phyloP scores from a whole-genome alignment of 2,797 vertebrate species.

The Lepus oiostolus region DNA sequence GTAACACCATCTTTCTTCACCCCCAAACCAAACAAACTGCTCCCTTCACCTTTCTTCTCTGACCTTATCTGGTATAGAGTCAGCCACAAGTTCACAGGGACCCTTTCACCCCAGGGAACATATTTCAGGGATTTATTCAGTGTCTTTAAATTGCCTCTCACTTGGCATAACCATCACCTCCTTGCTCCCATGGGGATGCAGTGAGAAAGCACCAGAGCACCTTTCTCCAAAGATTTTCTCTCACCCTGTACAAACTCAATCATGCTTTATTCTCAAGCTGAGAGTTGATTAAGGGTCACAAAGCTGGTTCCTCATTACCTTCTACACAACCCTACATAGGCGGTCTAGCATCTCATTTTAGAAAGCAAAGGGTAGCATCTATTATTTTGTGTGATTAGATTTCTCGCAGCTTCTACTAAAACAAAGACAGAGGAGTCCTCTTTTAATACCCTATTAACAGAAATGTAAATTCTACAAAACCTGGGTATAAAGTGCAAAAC shows the following conservation, averaged over 20 bases:
- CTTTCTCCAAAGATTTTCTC: constrained; percentile 54
- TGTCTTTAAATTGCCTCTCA: constrained; percentile 1
- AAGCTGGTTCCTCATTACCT: not conserved
- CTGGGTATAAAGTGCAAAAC: constrained; percentile 50
- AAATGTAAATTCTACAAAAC: constrained; percentile 69
- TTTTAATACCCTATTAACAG: constrained; percentile 62
- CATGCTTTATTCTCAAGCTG: not conserved
- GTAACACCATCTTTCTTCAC: not conserved
- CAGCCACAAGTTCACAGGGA: not conserved
- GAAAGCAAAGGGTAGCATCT: constrained; percentile 39
- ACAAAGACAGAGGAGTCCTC: constrained; percentile 57
- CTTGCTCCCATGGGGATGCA: not conserved
- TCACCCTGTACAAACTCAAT: constrained; percentile 38
- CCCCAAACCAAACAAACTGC: not conserved
- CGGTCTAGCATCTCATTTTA: constrained; percentile 61
- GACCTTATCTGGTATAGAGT: not conserved
- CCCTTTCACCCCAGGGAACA: not conserved
- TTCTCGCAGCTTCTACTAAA: constrained; percentile 48
- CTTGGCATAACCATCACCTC: not conserved
- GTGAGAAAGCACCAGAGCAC: constrained; percentile 10
- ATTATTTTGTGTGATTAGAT: constrained; percentile 19
- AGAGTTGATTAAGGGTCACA: not conserved
- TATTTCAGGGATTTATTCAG: not conserved
- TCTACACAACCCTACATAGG: not conserved
- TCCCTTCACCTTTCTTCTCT: not conserved